Evolutionary conservation across 2,113 vertebrate species (phyloP).

Genomic region (Nibea coibor): DNA sequence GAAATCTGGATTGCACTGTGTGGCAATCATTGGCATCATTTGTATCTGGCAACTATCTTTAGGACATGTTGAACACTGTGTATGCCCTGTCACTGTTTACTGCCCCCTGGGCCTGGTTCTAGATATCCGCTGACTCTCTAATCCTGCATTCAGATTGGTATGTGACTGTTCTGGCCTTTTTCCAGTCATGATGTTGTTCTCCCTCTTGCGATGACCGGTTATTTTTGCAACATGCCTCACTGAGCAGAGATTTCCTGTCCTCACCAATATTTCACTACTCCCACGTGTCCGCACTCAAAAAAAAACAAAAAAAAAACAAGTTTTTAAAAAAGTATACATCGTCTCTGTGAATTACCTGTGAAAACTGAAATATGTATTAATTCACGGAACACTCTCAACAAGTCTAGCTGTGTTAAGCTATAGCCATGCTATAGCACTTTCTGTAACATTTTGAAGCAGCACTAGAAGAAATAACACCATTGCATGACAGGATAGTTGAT

Average conservation of each 20-base stretch:
- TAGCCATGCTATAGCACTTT: neutral
- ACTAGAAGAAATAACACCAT: neutral
- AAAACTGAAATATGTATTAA: neutral
- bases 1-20: no score
- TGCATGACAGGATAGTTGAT: neutral
- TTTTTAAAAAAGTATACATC: neutral
- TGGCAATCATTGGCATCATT: neutral
- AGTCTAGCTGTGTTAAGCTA: neutral
- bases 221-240: neutral
- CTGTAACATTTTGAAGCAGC: neutral
- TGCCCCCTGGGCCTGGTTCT: neutral
- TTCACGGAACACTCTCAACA: neutral
- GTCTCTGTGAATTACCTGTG: neutral
- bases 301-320: neutral
- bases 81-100: neutral
- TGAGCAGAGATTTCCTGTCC: neutral
- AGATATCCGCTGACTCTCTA: neutral
- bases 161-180: neutral
- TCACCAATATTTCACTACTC: neutral
- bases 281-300: neutral
- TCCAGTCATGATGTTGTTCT: neutral
- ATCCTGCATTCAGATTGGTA: neutral
- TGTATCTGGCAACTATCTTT: neutral
- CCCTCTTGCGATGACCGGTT: neutral
- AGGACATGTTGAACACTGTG: neutral